phyloP scores from a whole-genome alignment of 2,888 invertebrate genomes.

The Cremastobaeus sp. region DNA sequence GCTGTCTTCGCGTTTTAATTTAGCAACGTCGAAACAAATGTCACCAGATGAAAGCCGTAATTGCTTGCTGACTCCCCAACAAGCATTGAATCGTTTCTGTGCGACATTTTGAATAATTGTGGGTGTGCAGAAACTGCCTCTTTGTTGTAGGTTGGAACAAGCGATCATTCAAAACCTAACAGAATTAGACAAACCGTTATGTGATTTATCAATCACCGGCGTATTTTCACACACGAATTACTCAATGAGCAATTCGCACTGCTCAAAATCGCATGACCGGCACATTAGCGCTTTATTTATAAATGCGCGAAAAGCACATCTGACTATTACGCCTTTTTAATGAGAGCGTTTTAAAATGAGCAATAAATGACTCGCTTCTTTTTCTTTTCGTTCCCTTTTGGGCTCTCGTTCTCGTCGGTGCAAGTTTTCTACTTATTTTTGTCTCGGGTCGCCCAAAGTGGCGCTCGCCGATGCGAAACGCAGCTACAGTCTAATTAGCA shows the following conservation, averaged over 20 bases:
- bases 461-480: conserved; percentile 69
- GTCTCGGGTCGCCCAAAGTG: conserved; percentile 61
- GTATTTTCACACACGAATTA: no score
- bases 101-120: conserved; percentile 53
- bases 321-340: conserved; percentile 55
- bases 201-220: no score
- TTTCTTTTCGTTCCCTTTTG: conserved; percentile 51
- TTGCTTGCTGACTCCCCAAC: conserved; percentile 60
- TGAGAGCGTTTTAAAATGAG: conserved; percentile 56
- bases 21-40: conserved; percentile 64
- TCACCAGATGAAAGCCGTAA: conserved; percentile 65
- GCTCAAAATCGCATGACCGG: neutral
- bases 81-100: conserved; percentile 44
- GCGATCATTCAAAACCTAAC: conserved; percentile 28
- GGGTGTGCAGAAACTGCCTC: conserved; percentile 23
- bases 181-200: conserved; percentile 33
- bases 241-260: neutral
- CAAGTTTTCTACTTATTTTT: conserved; percentile 65
- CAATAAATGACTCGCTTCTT: conserved; percentile 59
- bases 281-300: conserved; percentile 53
- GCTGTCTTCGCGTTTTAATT: conserved; percentile 65
- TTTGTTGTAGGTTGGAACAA: conserved; percentile 44
- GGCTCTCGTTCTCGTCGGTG: conserved; percentile 49
- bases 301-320: conserved; percentile 48
- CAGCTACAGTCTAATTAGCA: conserved; percentile 73